Conservation (phyloP, 2,113 vertebrate genomes). For the Coregonus clupeaformis region DNA sequence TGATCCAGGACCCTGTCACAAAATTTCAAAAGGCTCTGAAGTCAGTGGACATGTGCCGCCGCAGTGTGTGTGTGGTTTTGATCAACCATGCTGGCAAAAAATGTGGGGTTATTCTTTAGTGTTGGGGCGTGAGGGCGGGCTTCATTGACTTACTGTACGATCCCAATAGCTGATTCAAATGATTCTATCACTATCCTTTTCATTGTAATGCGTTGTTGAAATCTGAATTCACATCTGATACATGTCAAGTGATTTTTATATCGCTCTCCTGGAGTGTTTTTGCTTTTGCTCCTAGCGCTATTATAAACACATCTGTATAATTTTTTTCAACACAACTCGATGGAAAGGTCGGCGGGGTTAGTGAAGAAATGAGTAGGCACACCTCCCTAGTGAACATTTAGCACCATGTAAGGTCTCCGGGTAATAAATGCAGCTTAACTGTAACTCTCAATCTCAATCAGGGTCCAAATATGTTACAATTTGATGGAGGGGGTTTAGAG, state of each 20-base stretch:
- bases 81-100: slow-evolving; percentile 27
- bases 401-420: slow-evolving; percentile 46
- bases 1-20: slow-evolving; percentile 25
- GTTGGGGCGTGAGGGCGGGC: neutral
- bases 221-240: slow-evolving; percentile 42
- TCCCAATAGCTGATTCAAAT: slow-evolving; percentile 45
- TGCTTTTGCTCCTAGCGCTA: slow-evolving; percentile 17
- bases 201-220: slow-evolving; percentile 54
- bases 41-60: slow-evolving; percentile 37
- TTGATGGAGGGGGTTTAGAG: slow-evolving; percentile 21
- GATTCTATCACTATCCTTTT: slow-evolving; percentile 45
- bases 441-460: slow-evolving; percentile 46
- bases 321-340: slow-evolving; percentile 25
- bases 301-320: slow-evolving; percentile 28
- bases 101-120: slow-evolving; percentile 36
- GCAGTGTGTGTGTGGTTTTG: slow-evolving; percentile 31
- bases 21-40: slow-evolving; percentile 50
- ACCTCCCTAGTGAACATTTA: slow-evolving; percentile 28
- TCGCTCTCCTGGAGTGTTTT: slow-evolving; percentile 9
- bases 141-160: slow-evolving; percentile 38
- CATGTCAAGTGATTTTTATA: slow-evolving; percentile 44
- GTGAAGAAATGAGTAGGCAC: slow-evolving; percentile 18
- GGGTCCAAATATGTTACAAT: slow-evolving; percentile 59
- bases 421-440: slow-evolving; percentile 65
- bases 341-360: slow-evolving; percentile 5